Percentiles rank a stretch among this genome's conserved stretches.
phyloP scores from a whole-genome alignment of 2,888 invertebrate genomes.

The Drosophila paramelanica region DNA sequence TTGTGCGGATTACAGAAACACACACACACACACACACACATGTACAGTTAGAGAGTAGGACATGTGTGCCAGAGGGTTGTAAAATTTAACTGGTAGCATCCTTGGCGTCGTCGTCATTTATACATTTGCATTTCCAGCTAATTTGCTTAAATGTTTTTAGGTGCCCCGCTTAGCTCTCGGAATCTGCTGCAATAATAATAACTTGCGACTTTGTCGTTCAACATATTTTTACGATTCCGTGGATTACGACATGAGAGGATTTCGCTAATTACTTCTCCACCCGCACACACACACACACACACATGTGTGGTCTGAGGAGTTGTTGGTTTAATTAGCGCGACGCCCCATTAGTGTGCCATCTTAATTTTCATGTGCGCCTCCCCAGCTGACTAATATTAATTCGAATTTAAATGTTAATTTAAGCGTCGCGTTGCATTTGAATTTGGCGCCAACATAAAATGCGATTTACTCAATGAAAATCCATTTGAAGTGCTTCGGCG shows the following conservation, averaged over 20 bases:
- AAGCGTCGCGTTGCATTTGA: slow-evolving; percentile 13
- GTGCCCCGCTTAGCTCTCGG: slow-evolving; percentile 43
- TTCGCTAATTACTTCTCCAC: slow-evolving; percentile 72
- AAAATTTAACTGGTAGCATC: slow-evolving; percentile 70
- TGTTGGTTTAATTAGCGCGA: slow-evolving; percentile 67
- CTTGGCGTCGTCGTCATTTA: slow-evolving; percentile 75
- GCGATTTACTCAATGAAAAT: slow-evolving; percentile 37
- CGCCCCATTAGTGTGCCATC: slow-evolving; percentile 63
- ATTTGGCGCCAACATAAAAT: slow-evolving; percentile 49
- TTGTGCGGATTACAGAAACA: slow-evolving; percentile 64
- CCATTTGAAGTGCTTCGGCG: slow-evolving; percentile 47
- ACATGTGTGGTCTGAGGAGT: slow-evolving; percentile 16
- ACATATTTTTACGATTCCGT: slow-evolving; percentile 77
- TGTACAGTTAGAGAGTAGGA: slow-evolving; percentile 4
- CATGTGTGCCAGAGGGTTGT: slow-evolving; percentile 59
- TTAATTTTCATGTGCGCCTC: slow-evolving; percentile 60
- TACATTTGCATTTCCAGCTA: slow-evolving; percentile 81
- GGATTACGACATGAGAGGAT: slow-evolving; percentile 73
- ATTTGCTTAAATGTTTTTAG: slow-evolving; percentile 78
- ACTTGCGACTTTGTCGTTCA: slow-evolving; percentile 72
- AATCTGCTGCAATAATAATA: slow-evolving; percentile 70
- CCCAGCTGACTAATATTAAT: slow-evolving; percentile 58
- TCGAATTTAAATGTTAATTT: slow-evolving; percentile 69
- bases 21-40: slow-evolving; percentile 20
- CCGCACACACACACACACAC: neutral